These are phyloP conservation scores for Coreoperca whiteheadi DNA, from an alignment of 2,113 vertebrate genomes.

Conservation along the genomic window DNA sequence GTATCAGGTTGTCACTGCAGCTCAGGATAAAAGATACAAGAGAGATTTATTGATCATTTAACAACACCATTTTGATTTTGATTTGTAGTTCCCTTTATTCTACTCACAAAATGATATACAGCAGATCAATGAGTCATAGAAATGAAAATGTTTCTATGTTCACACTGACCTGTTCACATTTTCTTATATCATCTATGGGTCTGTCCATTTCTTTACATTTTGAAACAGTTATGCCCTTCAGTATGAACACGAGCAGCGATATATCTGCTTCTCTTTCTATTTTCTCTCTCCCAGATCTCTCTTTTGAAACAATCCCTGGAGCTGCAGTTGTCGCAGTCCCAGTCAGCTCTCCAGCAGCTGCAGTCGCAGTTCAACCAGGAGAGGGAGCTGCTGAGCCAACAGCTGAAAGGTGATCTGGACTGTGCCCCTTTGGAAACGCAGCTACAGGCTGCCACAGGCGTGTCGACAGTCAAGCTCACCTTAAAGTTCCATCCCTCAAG, in stretches of 20 bases:
- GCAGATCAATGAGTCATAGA: too few species aligned
- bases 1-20: neutral
- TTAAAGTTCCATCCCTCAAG: neutral
- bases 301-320: constrained; percentile 98
- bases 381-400: constrained; percentile 92
- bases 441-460: neutral
- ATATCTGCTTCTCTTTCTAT: neutral
- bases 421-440: too few species aligned
- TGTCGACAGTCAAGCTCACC: neutral
- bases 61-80: too few species aligned
- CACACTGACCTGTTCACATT: constrained; percentile 3
- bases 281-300: constrained; percentile 88
- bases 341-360: constrained; percentile 94
- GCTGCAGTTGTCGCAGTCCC: constrained; percentile 96
- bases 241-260: neutral
- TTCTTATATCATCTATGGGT: neutral
- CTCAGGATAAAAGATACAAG: too few species aligned
- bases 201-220: neutral
- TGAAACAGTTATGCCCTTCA: neutral
- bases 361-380: constrained; percentile 97
- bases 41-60: too few species aligned
- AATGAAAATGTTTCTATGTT: neutral
- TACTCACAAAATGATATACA: too few species aligned
- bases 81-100: too few species aligned
- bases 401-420: constrained; percentile 86